Evolutionary conservation across 35 echinoderm and acorn worm species (phyloP).

Genomic region (Holothuria glaberrima): DNA sequence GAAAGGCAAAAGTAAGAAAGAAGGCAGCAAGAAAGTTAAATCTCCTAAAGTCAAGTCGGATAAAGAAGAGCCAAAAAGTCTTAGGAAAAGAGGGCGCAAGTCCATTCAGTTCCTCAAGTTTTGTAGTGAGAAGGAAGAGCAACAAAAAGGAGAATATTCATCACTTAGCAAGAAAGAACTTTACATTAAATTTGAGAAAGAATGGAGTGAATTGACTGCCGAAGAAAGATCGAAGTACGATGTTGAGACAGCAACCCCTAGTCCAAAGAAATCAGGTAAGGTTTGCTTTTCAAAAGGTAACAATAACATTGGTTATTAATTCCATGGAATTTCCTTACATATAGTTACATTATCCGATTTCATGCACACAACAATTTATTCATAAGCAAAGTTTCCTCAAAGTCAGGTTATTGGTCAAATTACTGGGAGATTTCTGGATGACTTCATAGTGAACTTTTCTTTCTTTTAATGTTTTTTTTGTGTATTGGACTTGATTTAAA

Average conservation of each 20-base stretch:
- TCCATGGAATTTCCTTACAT: too few relatives aligned
- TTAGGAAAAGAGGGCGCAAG: conserved; percentile 70
- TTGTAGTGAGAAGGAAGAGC: conserved; percentile 50
- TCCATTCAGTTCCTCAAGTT: conserved; percentile 75
- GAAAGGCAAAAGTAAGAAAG: conserved; percentile 43
- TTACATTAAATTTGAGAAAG: conserved; percentile 67
- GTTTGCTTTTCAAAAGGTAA: neutral
- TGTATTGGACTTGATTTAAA: too few relatives aligned
- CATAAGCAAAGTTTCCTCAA: too few relatives aligned
- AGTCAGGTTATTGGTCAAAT: too few relatives aligned
- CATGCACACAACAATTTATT: too few relatives aligned
- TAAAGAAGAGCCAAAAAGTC: conserved; percentile 34
- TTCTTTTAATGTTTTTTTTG: too few relatives aligned
- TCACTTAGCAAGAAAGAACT: conserved; percentile 65
- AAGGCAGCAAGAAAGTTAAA: conserved; percentile 14
- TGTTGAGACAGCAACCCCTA: conserved; percentile 25
- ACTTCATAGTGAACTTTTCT: neutral
- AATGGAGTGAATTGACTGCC: conserved; percentile 79
- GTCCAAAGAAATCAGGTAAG: conserved; percentile 65
- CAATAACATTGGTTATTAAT: too few relatives aligned
- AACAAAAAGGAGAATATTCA: conserved; percentile 72
- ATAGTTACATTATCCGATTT: too few relatives aligned
- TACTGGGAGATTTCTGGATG: too few relatives aligned
- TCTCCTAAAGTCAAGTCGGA: conserved; percentile 69
- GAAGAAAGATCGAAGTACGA: conserved; percentile 77